Percentiles rank a stretch among this genome's conserved stretches.
These are phyloP conservation scores for Ptychobarbus kaznakovi DNA, from an alignment of 2,797 vertebrate genomes.

Conservation along the genomic window DNA sequence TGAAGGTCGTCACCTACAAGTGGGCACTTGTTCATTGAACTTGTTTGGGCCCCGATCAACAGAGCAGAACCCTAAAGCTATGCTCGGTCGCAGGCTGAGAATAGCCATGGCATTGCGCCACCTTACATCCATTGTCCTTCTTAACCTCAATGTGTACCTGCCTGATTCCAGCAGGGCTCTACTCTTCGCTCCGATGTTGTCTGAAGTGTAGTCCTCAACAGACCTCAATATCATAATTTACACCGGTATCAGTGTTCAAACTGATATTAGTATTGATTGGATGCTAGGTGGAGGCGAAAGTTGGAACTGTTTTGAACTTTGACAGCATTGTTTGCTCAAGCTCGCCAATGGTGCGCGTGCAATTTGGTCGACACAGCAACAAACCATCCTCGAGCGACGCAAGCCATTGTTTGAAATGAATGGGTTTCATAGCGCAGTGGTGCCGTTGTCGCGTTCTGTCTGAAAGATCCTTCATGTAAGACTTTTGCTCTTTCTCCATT, in stretches of 20 bases:
- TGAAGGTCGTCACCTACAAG: constrained; percentile 25
- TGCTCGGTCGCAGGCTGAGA: constrained; percentile 35
- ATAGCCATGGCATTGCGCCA: constrained; percentile 39
- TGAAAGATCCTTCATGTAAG: background rate
- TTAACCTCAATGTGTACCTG: constrained; percentile 6
- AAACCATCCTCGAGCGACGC: fast-evolving
- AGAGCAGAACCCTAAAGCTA: constrained; percentile 36
- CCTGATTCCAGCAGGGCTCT: background rate
- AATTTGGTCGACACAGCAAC: background rate
- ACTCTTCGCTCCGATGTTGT: background rate
- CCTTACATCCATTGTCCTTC: constrained; percentile 25
- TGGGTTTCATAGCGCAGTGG: no score
- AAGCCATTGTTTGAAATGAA: background rate
- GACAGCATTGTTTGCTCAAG: no score
- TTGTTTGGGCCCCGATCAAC: constrained; percentile 32
- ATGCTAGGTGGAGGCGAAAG: background rate
- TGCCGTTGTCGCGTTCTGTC: background rate
- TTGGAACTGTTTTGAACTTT: no score
- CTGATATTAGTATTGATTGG: background rate
- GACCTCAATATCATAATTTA: background rate
- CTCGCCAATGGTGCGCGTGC: background rate
- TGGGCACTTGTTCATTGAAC: constrained; percentile 43
- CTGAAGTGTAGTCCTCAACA: background rate
- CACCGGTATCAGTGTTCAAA: background rate
- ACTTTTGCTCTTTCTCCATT: background rate